Evolutionary conservation across 2,797 vertebrate genomes (phyloP).

Genomic region (Carduelis carduelis): DNA sequence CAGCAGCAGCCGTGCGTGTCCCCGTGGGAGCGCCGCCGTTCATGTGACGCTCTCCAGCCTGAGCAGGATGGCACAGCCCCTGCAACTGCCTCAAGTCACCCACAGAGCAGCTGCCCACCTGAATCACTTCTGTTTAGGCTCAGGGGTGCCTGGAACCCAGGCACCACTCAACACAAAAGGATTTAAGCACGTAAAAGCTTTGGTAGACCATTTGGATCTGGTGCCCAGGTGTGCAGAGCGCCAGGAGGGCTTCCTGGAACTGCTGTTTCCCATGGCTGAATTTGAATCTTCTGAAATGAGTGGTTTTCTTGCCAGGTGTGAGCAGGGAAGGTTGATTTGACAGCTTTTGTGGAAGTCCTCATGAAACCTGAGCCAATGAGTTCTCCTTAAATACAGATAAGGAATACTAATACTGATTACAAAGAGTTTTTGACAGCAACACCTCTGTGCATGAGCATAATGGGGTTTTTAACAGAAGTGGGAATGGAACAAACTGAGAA

Average conservation of each 20-base stretch:
- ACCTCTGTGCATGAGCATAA: background rate
- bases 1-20: background rate
- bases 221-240: background rate
- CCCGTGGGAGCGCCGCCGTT: fast-evolving
- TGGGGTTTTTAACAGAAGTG: background rate
- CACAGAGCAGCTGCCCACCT: background rate
- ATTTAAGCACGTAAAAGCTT: background rate
- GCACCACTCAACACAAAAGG: background rate
- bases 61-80: background rate
- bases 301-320: background rate
- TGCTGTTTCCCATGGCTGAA: background rate
- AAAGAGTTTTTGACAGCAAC: background rate
- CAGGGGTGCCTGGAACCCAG: background rate
- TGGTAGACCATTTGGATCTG: background rate
- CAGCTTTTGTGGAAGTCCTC: background rate
- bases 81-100: background rate
- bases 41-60: background rate
- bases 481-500: background rate
- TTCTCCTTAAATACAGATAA: background rate
- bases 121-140: background rate
- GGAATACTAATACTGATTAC: background rate
- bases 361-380: background rate
- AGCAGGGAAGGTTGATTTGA: background rate
- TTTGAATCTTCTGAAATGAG: background rate
- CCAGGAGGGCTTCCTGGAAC: background rate